Base-by-base conservation (phyloP, 1,140 invertebrate species). In the Pachypeltis micranthus region DNA sequence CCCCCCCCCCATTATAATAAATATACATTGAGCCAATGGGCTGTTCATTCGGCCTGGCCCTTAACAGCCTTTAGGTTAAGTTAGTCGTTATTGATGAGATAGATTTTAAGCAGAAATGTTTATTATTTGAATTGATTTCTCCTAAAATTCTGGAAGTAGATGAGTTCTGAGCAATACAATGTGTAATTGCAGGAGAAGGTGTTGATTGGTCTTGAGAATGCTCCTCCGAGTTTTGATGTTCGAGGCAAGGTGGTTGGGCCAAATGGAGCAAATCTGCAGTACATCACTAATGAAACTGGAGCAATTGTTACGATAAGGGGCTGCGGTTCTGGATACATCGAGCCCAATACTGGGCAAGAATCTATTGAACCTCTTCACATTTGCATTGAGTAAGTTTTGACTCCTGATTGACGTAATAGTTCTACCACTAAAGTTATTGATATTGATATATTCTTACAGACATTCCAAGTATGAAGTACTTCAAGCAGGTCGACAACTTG, bases 301-400 rank as follows among this genome's bases (percentile, higher is more conserved):
- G 85, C 85, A 2, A 82, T 81, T 66, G 84, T 88, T 19, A 85
- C 85, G 1, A 75, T 90, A 56, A 78, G 86, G 70, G 86, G 85
- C 54, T 79, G 81, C 68, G 82, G 82, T 23, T 86, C 84, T 1
- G 82, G 82, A 59, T 85, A 81, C 71, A 69, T 83, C 19, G 84
- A 86, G 69, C 74, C 80, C 23, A 71, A 71, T 59, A 74, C 80
- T 62, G 82, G 81, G 31, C 71, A 75, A 66, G 87, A 91, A 74
- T 84, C 85, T 67, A 79, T 83, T 65, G 87, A 91, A 71, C 86
- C 87, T n/a, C 77, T 91, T 70, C 86, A 90, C 74, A 78, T 91
- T 63, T 84, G 82, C 69, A 77, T 90, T 66, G 85, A 88, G 79
- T 85, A 74, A 79, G 79, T 75, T 57, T 14, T 10, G 2, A 34